Evolutionary conservation across 2,888 invertebrate species (phyloP).

Genomic region (Drosophila prostipennis): DNA sequence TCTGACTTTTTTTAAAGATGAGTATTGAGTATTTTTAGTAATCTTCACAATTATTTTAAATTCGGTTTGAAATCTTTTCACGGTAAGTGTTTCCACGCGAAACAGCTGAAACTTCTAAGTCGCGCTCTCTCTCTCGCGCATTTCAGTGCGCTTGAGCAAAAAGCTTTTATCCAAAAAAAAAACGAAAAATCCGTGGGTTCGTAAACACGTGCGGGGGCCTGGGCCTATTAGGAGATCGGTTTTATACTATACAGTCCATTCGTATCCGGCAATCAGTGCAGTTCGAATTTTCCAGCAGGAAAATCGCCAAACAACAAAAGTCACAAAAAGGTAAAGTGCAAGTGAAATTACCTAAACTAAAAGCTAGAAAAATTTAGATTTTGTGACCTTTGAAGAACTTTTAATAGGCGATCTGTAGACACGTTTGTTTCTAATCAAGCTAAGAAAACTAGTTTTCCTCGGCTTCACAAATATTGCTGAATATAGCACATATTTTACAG

Average conservation of each 20-base stretch:
- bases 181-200: constrained; percentile 1
- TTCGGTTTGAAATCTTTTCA: constrained; percentile 7
- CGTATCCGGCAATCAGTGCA: constrained; percentile 5
- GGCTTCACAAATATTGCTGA: not conserved
- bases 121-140: constrained; percentile 33
- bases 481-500: not conserved
- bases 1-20: too few relatives aligned
- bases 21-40: too few relatives aligned
- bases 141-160: constrained; percentile 12
- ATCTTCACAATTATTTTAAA: too few relatives aligned
- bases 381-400: constrained; percentile 1
- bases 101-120: constrained; percentile 40
- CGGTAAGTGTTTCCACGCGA: constrained; percentile 15
- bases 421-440: not conserved
- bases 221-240: constrained; percentile 9
- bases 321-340: constrained; percentile 29
- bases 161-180: constrained; percentile 44
- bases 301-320: not conserved
- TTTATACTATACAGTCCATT: constrained; percentile 5
- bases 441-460: not conserved
- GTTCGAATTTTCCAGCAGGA: constrained; percentile 30
- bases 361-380: not conserved
- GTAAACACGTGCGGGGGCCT: constrained; percentile 41
- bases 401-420: not conserved
- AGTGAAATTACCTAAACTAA: not conserved